phyloP scores from a whole-genome alignment of 2,888 invertebrate genomes.

The Catocala sponsa region DNA sequence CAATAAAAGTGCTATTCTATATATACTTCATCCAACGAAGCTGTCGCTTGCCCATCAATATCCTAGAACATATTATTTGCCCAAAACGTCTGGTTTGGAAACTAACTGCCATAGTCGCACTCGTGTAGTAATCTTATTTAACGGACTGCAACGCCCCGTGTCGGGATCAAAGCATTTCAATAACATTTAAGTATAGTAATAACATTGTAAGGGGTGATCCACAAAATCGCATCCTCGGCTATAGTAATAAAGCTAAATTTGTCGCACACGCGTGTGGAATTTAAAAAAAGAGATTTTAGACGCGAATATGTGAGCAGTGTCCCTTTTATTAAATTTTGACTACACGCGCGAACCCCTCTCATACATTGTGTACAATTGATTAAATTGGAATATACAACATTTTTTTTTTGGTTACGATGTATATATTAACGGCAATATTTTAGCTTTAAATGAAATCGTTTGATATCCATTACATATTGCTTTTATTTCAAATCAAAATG shows the following conservation, averaged over 20 bases:
- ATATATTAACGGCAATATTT: too few relatives aligned
- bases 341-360: conserved; percentile 25
- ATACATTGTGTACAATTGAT: neutral
- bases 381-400: conserved; percentile 3
- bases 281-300: conserved; percentile 63
- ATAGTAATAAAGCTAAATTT: conserved; percentile 79
- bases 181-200: conserved; percentile 69
- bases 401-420: neutral
- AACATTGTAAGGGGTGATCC: conserved; percentile 69
- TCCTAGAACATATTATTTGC: conserved; percentile 24
- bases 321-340: conserved; percentile 67
- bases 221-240: conserved; percentile 71
- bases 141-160: conserved; percentile 53
- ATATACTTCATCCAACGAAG: too few relatives aligned
- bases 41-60: neutral
- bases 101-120: conserved; percentile 39
- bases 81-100: conserved; percentile 30
- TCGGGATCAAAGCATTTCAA: conserved; percentile 67
- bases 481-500: too few relatives aligned
- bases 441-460: too few relatives aligned
- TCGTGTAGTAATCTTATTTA: conserved; percentile 52
- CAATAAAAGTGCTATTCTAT: too few relatives aligned
- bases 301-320: conserved; percentile 43
- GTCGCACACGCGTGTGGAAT: conserved; percentile 73
- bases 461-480: too few relatives aligned